These are phyloP conservation scores for Borostomias antarcticus DNA, from an alignment of 2,797 vertebrate genomes.

Conservation along the genomic window DNA sequence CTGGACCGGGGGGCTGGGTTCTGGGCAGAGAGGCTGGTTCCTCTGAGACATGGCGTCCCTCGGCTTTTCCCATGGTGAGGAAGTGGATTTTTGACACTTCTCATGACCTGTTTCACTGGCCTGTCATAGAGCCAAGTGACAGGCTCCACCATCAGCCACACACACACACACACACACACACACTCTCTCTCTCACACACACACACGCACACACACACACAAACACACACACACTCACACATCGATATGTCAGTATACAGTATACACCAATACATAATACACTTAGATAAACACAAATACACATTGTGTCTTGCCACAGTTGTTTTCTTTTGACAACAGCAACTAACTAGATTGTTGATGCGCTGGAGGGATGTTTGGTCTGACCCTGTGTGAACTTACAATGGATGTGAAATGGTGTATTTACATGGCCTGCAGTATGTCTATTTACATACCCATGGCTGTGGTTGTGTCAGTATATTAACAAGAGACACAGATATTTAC, in stretches of 20 bases:
- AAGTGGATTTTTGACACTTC: constrained; percentile 88
- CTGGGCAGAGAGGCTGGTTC: constrained; percentile 57
- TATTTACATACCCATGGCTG: not conserved
- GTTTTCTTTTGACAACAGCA: not conserved
- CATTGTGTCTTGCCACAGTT: no score
- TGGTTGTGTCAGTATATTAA: not conserved
- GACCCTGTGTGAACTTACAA: not conserved
- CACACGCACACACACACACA: no score
- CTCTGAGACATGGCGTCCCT: constrained; percentile 71
- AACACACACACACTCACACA: no score
- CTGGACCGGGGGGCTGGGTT: no score
- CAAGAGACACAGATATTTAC: not conserved
- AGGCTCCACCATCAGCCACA: no score
- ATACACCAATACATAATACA: no score
- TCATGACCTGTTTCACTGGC: constrained; percentile 83
- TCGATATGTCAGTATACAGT: no score
- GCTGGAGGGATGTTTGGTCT: not conserved
- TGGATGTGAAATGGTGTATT: not conserved
- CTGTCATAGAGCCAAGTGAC: constrained; percentile 76
- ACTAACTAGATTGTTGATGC: not conserved
- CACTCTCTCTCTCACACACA: no score
- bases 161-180: not conserved
- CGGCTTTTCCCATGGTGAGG: constrained; percentile 78
- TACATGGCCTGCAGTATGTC: not conserved
- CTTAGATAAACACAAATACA: no score